Evolutionary conservation across 1,140 invertebrate species (phyloP).

Genomic region (Anoplophora glabripennis): DNA sequence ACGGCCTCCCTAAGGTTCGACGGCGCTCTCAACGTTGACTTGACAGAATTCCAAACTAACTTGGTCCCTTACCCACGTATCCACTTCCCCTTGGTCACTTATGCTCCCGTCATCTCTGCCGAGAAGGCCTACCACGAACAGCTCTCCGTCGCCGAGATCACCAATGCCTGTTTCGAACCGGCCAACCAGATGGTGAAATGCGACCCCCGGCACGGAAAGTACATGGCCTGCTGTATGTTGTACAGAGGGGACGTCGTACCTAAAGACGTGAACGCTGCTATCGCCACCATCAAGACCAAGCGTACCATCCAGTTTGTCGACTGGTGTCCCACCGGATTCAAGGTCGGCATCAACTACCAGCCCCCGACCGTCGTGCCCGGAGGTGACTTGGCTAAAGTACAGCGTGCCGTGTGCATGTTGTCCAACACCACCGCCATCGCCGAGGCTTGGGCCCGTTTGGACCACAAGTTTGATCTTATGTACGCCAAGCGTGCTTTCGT

Average conservation of each 20-base stretch:
- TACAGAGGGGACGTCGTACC: conserved; percentile 62
- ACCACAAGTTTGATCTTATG: conserved; percentile 83
- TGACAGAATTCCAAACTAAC: conserved; percentile 78
- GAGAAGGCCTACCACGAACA: conserved; percentile 68
- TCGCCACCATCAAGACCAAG: conserved; percentile 79
- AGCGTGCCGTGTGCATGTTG: conserved; percentile 66
- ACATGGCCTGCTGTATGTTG: conserved; percentile 73
- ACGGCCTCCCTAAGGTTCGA: conserved; percentile 76
- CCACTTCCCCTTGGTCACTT: conserved; percentile 70
- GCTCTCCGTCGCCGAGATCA: conserved; percentile 69
- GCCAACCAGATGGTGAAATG: conserved; percentile 70
- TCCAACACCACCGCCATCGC: conserved; percentile 66
- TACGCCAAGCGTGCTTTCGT: conserved; percentile 74
- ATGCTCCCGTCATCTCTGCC: conserved; percentile 63
- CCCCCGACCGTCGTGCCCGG: conserved; percentile 70
- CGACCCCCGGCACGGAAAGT: conserved; percentile 63
- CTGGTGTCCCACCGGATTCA: conserved; percentile 70
- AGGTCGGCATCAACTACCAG: conserved; percentile 71
- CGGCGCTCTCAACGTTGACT: conserved; percentile 73
- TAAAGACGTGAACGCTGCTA: conserved; percentile 69
- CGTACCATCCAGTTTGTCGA: conserved; percentile 66
- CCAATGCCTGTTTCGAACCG: conserved; percentile 62
- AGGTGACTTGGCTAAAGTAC: conserved; percentile 66
- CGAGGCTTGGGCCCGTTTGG: conserved; percentile 66
- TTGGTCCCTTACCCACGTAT: conserved; percentile 69